Evolutionary conservation across 1,140 invertebrate genomes (phyloP), one percentile per base, ranked within the genome.

Genomic region (Chionoecetes opilio): DNA sequence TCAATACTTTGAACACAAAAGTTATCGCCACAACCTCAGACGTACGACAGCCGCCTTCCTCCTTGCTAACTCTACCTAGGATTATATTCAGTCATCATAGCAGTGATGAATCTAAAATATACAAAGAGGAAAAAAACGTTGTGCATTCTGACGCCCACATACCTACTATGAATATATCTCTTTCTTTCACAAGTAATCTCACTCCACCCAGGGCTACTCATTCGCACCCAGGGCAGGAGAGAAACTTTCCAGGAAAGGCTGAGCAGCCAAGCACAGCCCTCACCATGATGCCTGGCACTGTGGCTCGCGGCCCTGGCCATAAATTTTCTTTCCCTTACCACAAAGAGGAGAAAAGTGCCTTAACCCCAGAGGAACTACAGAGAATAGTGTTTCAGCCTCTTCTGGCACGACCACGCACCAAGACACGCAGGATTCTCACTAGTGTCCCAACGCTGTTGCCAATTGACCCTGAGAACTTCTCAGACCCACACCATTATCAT

Each of bases 261-360:
- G 63, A 75, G 63, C 63, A 75, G 63, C 63, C 63, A 1, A 0
- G 21, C 63, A 75, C 63, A 75, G 21, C 21, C 63, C 38, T 89
- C 87, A 88, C 86, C 29, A 94, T 89, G 93, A 63, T 89, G 21
- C 93, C 93, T 38, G 63, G 46, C 21, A 41, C 41, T 82, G 93
- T 94, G 32, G 93, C 93, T 2, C 86, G 93, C 11, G 34, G 87
- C 32, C 86, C 93, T 31, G 93, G 86, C 1, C 89, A 38, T 29
- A 94, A n/a, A 53, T 94, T 94, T 38, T 38, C 26, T 6, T 94
- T 94, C 32, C 32, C 84, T 41, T 82, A 35, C 9, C 88, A 75
- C n/a, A 94, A n/a, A 41, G 46, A 34, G 9, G 87, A 94, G n/a
- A 17, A 87, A 31, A 26, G n/a, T n/a, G 11, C 32, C 26, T 46